A percentile compares a stretch with the other conserved stretches of the same genome.
Conservation (phyloP, 2,113 vertebrate genomes). For the Tor tambroides region DNA sequence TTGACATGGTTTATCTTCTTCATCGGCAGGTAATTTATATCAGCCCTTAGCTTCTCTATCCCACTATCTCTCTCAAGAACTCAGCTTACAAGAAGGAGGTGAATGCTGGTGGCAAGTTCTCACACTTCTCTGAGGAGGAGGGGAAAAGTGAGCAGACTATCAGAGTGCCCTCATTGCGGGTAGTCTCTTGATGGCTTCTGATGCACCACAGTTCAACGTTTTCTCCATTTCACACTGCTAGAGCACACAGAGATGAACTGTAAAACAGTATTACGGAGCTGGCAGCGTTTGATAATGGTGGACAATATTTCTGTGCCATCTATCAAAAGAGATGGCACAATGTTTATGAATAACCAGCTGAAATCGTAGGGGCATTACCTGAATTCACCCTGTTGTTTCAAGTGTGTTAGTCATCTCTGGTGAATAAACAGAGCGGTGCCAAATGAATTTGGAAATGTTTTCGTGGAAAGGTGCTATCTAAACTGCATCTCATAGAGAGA, state of each 20-base stretch:
- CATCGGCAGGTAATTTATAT: slow-evolving; percentile 82
- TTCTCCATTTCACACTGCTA: not conserved
- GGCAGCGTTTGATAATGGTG: not conserved
- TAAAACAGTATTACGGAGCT: not conserved
- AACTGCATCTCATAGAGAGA: slow-evolving; percentile 60
- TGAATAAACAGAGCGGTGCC: slow-evolving; percentile 45
- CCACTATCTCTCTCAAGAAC: slow-evolving; percentile 74
- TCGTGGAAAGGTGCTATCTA: slow-evolving; percentile 60
- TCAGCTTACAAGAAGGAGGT: slow-evolving; percentile 75
- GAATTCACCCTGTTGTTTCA: slow-evolving; percentile 13
- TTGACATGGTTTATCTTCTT: slow-evolving; percentile 81
- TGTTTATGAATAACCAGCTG: not conserved
- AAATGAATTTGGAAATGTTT: slow-evolving; percentile 60
- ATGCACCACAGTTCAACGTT: slow-evolving; percentile 18
- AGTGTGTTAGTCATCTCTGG: slow-evolving; percentile 38
- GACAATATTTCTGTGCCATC: not conserved
- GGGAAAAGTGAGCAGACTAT: slow-evolving; percentile 69
- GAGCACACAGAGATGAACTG: slow-evolving; percentile 4
- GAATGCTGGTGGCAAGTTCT: slow-evolving; percentile 80
- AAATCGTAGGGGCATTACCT: not conserved
- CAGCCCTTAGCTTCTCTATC: slow-evolving; percentile 73
- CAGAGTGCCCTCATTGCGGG: slow-evolving; percentile 73
- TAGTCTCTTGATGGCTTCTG: slow-evolving; percentile 66
- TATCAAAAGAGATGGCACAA: not conserved
- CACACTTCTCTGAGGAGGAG: slow-evolving; percentile 74